Base-by-base conservation (phyloP, 1,140 invertebrate species). In the Bemisia tabaci region DNA sequence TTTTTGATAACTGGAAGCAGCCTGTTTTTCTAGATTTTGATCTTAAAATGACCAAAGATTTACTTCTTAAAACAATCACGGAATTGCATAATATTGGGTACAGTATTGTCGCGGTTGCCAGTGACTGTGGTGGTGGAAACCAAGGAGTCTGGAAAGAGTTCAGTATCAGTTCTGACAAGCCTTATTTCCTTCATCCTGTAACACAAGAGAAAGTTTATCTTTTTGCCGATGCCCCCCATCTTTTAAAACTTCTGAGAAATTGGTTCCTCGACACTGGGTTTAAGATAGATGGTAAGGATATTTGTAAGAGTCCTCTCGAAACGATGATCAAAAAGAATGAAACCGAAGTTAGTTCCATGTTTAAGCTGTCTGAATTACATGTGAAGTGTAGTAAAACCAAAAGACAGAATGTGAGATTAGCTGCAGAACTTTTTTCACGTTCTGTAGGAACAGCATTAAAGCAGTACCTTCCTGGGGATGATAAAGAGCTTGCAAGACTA, bases 1-100 rank as follows among this genome's bases (percentile, higher is more conserved):
- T 78, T 21, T 74, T 74, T 65, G 66, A 62, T 22, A 68, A 71
- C 33, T 78, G 75, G 77, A 75, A 76, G 64, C 77, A 79, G 66
- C 72, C 71, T 17, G 67, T 78, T 11, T 77, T 73, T 68, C 27
- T 72, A 11, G 71, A 68, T n/a, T 78, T 76, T 70, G 76, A 78
- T 68, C 62, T 68, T 60, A 72, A 70, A 66, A 73, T 78, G 62
- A 74, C 73, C 22, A 69, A 71, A 68, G 66, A 72, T 59, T 71
- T 74, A 27, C 61, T 78, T 17, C 58, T 68, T 0, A 22, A 70
- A 27, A 62, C 74, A 2, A 75, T 77, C 22, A 64, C 39, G 27
- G 60, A 70, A 27, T 63, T 77, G 22, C 70, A 76, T 66, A 60
- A 70, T 27, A 67, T 70, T 62, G 69, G 69, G 21, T 74, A 70